Evolutionary conservation across 2,113 vertebrate species (phyloP), one percentile per base, ranked within the genome.

Genomic region (Callithrix jacchus): DNA sequence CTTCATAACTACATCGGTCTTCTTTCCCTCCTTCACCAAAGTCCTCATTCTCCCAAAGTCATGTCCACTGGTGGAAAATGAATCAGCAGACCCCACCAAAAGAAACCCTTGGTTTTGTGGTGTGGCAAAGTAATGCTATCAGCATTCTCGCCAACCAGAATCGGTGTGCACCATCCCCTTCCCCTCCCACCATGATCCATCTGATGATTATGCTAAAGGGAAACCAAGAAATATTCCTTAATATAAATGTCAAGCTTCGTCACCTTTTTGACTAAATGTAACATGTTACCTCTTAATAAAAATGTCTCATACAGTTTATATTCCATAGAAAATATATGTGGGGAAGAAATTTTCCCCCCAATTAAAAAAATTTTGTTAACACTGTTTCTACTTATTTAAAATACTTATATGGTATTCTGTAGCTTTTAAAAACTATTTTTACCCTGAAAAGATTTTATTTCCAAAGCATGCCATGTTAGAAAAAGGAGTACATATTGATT

Each of bases 241-340:
- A 96, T 97, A 97, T 97, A 98, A 97, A 96, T 90, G 97, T 98
- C 97, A 98, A 88, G 94, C 93, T 97, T 97, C 98, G 96, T 97
- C 97, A 98, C 97, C 97, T 97, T 97, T 95, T 98, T 97, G 97
- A 98, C 94, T 97, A 96, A 97, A 95, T 97, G 81, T 96, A 92
- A 97, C 97, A 96, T 97, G 97, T 98, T 98, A 97, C 97, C 94
- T 90, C 80, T 96, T 98, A 97, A 97, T 98, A 97, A 98, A 98
- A 98, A 93, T 91, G 95, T 93, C 97, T 92, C 49, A 11, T n/a
- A 58, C 68, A 25, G 94, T 97, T 97, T 93, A 92, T 93, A 95
- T 96, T 91, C 88, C 87, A 82, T 71, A 95, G 92, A n/a, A 64
- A 89, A 91, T 93, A 92, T 90, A 95, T 70, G 56, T 77, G 47